phyloP scores from a whole-genome alignment of 2,113 vertebrate genomes.

The Macheiramphus alcinus region DNA sequence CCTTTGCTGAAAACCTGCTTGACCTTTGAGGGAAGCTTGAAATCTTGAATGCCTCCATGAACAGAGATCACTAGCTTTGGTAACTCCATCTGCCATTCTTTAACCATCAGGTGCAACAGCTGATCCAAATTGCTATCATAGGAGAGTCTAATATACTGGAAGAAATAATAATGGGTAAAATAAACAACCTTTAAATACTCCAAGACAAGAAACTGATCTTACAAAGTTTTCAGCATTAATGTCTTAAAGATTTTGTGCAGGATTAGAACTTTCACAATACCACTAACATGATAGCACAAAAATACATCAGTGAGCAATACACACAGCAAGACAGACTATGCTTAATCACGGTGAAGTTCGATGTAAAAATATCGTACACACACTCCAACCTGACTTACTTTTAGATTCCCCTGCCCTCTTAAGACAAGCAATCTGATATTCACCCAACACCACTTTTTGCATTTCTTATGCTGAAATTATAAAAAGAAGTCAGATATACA shows the following conservation, averaged over 20 bases:
- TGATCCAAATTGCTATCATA: constrained; percentile 85
- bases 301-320: background rate
- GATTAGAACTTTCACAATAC: background rate
- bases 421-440: background rate
- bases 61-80: constrained; percentile 92
- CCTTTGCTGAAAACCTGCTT: constrained; percentile 89
- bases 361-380: background rate
- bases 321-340: background rate
- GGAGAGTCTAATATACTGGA: constrained; percentile 88
- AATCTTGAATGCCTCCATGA: constrained; percentile 89
- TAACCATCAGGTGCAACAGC: constrained; percentile 87
- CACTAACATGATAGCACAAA: background rate
- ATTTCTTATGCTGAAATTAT: background rate
- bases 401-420: background rate
- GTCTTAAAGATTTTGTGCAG: background rate
- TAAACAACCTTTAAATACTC: background rate
- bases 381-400: background rate
- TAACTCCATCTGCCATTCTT: constrained; percentile 94
- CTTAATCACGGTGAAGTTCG: accelerated
- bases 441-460: background rate
- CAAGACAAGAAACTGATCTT: background rate
- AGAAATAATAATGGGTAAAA: background rate
- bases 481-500: background rate
- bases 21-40: constrained; percentile 83
- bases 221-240: background rate